Percentiles rank a stretch among this genome's conserved stretches.
Evolutionary conservation across 2,797 vertebrate genomes (phyloP).

Genomic region (Chelon labrosus): DNA sequence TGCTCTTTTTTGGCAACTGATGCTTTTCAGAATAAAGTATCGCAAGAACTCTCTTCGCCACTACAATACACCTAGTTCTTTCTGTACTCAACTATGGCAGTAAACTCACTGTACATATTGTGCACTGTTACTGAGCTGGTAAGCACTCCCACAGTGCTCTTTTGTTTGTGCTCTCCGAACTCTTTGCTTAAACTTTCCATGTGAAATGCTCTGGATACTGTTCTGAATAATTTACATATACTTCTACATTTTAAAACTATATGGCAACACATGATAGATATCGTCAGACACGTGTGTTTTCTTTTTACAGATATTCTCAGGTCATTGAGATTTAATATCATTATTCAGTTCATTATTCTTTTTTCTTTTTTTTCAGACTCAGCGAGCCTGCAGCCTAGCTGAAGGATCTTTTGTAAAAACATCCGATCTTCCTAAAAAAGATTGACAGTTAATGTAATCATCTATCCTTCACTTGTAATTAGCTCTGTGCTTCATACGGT

Average conservation of each 20-base stretch:
- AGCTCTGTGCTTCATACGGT: slow-evolving; percentile 36
- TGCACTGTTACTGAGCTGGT: slow-evolving; percentile 50
- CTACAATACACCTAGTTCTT: slow-evolving; percentile 1
- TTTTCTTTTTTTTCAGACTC: not conserved
- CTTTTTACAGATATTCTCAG: not conserved
- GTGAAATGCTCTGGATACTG: not conserved
- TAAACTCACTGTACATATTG: slow-evolving; percentile 37
- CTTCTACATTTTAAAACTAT: not conserved
- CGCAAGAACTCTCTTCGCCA: not conserved
- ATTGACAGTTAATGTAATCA: slow-evolving; percentile 49
- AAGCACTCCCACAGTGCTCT: slow-evolving; percentile 66
- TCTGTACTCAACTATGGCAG: not conserved
- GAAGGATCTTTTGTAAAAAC: slow-evolving; percentile 9
- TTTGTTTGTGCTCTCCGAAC: slow-evolving; percentile 44
- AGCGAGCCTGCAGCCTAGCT: slow-evolving; percentile 12
- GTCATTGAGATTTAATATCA: not conserved
- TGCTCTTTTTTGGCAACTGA: not conserved
- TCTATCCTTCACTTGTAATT: slow-evolving; percentile 35
- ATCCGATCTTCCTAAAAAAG: slow-evolving; percentile 39
- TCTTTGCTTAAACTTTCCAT: slow-evolving; percentile 26
- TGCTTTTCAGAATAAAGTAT: slow-evolving; percentile 17
- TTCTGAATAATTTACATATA: too few relatives aligned
- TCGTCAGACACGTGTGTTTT: not conserved
- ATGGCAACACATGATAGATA: not conserved
- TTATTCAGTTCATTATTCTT: not conserved